Conservation (phyloP, 2,888 invertebrate species). For the Cryptus armator region DNA sequence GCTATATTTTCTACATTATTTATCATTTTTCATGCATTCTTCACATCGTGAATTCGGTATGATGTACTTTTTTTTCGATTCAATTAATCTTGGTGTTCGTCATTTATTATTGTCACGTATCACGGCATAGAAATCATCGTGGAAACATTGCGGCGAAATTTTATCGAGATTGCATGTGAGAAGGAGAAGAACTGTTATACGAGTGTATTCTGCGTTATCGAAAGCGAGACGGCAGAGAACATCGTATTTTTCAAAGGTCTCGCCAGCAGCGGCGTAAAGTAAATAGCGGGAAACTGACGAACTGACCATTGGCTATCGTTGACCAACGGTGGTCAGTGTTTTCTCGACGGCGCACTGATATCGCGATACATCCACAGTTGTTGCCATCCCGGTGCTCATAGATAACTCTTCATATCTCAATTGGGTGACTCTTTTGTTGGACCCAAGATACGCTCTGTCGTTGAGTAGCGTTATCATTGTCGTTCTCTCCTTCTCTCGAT, state of each 20-base stretch:
- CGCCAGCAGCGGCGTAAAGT: not conserved
- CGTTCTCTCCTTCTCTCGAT: not conserved
- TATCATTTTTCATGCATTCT: not conserved
- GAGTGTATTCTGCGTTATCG: constrained; percentile 25
- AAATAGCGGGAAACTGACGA: not conserved
- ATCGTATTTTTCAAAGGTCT: not conserved
- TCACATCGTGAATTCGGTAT: not conserved
- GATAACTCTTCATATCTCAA: constrained; percentile 45
- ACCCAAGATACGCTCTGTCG: not conserved
- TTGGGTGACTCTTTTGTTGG: constrained; percentile 1
- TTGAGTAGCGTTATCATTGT: not conserved
- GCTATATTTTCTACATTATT: not conserved
- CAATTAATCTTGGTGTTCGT: not conserved
- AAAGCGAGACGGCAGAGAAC: constrained; percentile 15
- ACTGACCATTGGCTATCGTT: constrained; percentile 39
- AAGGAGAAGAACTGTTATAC: too few species aligned
- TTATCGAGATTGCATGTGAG: too few species aligned
- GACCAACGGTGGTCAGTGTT: constrained; percentile 31
- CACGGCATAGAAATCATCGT: not conserved
- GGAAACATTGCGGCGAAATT: not conserved
- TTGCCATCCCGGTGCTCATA: not conserved
- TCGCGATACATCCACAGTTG: not conserved
- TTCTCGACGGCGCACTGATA: not conserved
- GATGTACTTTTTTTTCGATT: not conserved
- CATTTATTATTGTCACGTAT: not conserved